Conservation (phyloP, 2,797 vertebrate species). For the Amblyraja radiata region DNA sequence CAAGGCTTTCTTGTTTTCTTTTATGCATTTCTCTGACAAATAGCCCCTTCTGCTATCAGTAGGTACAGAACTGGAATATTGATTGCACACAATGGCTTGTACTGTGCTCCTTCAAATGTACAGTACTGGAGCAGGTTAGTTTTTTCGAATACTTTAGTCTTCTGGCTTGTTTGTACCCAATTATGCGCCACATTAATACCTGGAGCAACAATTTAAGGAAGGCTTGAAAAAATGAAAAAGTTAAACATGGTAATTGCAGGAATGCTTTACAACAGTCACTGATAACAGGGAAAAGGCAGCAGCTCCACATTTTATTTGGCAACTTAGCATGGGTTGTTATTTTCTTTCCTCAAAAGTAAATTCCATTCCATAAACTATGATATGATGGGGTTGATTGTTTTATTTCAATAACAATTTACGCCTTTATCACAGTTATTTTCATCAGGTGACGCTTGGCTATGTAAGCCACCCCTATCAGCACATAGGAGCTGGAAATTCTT, state of each 20-base stretch:
- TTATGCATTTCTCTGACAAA: neutral
- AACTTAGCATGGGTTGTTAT: neutral
- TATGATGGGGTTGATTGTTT: neutral
- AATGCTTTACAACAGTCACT: neutral
- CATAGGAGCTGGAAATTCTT: neutral
- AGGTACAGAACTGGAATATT: neutral
- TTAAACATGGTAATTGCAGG: neutral
- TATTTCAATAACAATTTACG: neutral
- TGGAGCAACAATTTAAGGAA: neutral
- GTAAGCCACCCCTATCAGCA: neutral
- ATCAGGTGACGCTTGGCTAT: neutral
- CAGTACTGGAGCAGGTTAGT: neutral
- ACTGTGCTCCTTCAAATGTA: neutral
- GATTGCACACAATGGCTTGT: neutral
- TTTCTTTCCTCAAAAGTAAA: neutral
- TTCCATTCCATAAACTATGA: neutral
- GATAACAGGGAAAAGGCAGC: neutral
- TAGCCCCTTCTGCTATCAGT: neutral
- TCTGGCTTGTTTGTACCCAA: neutral
- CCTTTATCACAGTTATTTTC: neutral
- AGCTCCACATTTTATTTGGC: neutral
- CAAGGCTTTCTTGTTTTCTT: neutral
- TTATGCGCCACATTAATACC: neutral
- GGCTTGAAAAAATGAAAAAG: neutral
- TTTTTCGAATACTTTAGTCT: neutral